Percentiles rank a stretch among this genome's conserved stretches.
These are phyloP conservation scores for Chaenocephalus aceratus DNA, from an alignment of 2,113 vertebrate genomes.

Conservation along the genomic window DNA sequence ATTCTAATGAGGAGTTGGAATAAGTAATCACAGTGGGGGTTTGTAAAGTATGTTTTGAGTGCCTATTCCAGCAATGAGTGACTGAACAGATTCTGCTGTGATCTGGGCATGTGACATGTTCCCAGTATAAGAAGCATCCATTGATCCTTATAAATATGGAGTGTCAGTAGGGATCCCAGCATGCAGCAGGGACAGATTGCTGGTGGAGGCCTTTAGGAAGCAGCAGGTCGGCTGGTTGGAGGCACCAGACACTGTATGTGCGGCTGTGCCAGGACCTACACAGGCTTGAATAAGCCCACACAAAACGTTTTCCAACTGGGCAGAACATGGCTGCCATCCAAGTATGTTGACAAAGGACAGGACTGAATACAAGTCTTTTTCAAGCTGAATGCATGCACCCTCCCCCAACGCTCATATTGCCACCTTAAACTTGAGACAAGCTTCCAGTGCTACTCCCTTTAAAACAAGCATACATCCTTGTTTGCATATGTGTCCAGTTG, in stretches of 20 bases:
- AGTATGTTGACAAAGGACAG: slow-evolving; percentile 75
- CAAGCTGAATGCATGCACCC: slow-evolving; percentile 25
- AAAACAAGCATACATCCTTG: slow-evolving; percentile 21
- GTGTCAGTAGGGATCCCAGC: slow-evolving; percentile 7
- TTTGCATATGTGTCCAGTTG: background rate
- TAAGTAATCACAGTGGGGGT: background rate
- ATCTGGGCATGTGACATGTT: background rate
- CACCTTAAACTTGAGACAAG: background rate
- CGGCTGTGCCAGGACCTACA: slow-evolving; percentile 61
- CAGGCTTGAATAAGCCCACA: slow-evolving; percentile 65
- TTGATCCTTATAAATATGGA: background rate
- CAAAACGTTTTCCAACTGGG: slow-evolving; percentile 59
- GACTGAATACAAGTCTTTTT: slow-evolving; percentile 53
- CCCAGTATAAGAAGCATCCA: slow-evolving; percentile 15
- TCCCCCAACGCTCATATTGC: slow-evolving; percentile 18
- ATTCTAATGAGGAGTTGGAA: background rate
- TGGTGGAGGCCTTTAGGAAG: slow-evolving; percentile 46
- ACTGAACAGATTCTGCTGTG: slow-evolving; percentile 17
- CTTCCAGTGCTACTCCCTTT: slow-evolving; percentile 8
- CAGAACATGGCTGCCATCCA: slow-evolving; percentile 69
- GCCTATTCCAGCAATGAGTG: background rate
- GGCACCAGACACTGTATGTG: slow-evolving; percentile 26
- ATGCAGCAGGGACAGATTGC: slow-evolving; percentile 5
- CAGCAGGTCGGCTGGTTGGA: slow-evolving; percentile 30
- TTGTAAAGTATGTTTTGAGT: background rate